phyloP scores from a whole-genome alignment of 2,888 invertebrate species.

The Notocelia uddmanniana region DNA sequence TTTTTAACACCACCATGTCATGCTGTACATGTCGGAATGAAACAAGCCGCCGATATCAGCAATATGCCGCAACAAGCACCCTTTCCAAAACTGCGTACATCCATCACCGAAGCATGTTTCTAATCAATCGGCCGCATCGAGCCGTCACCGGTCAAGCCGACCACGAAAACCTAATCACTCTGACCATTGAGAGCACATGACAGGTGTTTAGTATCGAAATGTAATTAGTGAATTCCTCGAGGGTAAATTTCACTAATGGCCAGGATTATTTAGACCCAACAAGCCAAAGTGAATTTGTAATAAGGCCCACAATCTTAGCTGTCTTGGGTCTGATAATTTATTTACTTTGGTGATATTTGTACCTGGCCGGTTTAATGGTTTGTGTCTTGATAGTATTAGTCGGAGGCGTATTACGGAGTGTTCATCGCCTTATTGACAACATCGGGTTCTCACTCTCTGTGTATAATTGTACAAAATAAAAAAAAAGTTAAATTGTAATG shows the following conservation, averaged over 20 bases:
- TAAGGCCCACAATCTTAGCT: conserved; percentile 67
- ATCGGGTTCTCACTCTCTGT: neutral
- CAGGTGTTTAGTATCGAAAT: conserved; percentile 75
- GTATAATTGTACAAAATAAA: neutral
- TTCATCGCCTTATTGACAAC: neutral
- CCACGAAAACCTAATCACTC: conserved; percentile 70
- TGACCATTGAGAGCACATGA: conserved; percentile 63
- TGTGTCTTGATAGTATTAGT: conserved; percentile 36
- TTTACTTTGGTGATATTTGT: conserved; percentile 65
- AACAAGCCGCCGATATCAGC: conserved; percentile 37
- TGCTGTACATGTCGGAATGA: neutral
- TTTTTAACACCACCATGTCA: neutral
- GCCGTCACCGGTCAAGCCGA: conserved; percentile 67
- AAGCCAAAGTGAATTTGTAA: conserved; percentile 78
- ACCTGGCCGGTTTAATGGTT: conserved; percentile 54
- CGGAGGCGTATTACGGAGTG: neutral
- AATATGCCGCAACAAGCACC: conserved; percentile 35
- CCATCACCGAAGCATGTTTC: conserved; percentile 52
- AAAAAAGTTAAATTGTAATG: neutral
- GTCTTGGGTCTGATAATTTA: conserved; percentile 71
- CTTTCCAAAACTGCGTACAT: conserved; percentile 45
- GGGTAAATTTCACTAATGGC: conserved; percentile 71
- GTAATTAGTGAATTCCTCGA: conserved; percentile 68
- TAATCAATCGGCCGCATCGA: conserved; percentile 72
- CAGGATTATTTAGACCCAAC: conserved; percentile 64